These are phyloP conservation scores for Acanthaster planci DNA, from an alignment of 35 echinoderm and acorn worm genomes.

Conservation along the genomic window DNA sequence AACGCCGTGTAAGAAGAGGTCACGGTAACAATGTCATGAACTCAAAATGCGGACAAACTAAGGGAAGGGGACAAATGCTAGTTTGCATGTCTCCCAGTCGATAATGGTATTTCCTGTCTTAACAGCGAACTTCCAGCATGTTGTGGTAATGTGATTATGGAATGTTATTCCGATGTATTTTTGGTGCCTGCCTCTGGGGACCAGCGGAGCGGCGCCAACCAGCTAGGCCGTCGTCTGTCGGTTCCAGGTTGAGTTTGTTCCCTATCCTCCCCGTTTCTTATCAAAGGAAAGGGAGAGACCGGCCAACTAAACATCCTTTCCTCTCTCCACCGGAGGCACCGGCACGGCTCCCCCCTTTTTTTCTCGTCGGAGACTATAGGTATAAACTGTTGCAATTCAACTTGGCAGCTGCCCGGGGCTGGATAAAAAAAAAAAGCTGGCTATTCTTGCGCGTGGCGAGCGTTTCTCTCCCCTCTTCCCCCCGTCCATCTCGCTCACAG, in stretches of 20 bases:
- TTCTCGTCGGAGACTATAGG: not conserved
- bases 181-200: not conserved
- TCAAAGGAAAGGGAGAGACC: constrained; percentile 6
- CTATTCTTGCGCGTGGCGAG: constrained; percentile 1
- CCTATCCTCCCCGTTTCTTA: not conserved
- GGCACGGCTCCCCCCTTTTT: not conserved
- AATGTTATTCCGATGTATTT: too few species aligned
- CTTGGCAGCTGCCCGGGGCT: not conserved
- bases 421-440: not conserved
- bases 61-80: too few species aligned
- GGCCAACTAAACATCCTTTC: not conserved
- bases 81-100: too few species aligned
- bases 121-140: too few species aligned
- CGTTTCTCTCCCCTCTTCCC: not conserved
- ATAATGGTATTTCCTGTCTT: too few species aligned
- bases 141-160: too few species aligned
- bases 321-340: not conserved
- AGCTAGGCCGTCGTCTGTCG: not conserved
- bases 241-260: not conserved
- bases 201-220: not conserved
- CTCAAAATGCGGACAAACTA: too few species aligned
- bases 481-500: not conserved
- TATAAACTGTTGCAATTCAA: constrained; percentile 34
- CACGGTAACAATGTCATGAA: too few species aligned
- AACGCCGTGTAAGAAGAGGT: too few species aligned